These are phyloP conservation scores for Marmota monax DNA, from an alignment of 2,113 vertebrate genomes.

Conservation along the genomic window DNA sequence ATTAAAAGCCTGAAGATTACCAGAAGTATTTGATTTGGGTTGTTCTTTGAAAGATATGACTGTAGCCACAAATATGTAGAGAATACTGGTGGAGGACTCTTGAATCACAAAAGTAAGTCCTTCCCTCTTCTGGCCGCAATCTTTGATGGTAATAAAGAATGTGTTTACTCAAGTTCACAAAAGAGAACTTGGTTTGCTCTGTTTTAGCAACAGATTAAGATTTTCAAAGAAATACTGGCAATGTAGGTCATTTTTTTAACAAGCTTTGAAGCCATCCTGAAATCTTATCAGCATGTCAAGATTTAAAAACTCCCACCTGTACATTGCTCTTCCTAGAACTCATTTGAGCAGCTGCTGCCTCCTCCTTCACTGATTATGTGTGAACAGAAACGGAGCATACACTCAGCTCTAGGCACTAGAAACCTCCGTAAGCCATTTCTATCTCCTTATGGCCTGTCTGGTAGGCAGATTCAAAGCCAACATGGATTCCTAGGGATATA, in stretches of 20 bases:
- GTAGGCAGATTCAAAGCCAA: slow-evolving; percentile 83
- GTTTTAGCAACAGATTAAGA: slow-evolving; percentile 80
- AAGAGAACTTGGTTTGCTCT: slow-evolving; percentile 77
- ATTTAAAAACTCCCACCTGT: slow-evolving; percentile 84
- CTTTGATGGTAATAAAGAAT: slow-evolving; percentile 84
- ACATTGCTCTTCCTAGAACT: slow-evolving; percentile 62
- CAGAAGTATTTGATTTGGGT: slow-evolving; percentile 82
- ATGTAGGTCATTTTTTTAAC: slow-evolving; percentile 55
- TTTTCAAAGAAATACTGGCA: slow-evolving; percentile 80
- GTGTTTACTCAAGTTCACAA: slow-evolving; percentile 81
- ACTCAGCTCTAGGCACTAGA: slow-evolving; percentile 75
- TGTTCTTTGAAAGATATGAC: slow-evolving; percentile 82
- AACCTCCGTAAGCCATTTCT: slow-evolving; percentile 82
- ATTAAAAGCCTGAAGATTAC: slow-evolving; percentile 77
- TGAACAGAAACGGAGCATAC: slow-evolving; percentile 69
- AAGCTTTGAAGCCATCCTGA: slow-evolving; percentile 80
- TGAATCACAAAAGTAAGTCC: slow-evolving; percentile 77
- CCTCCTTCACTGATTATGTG: slow-evolving; percentile 72
- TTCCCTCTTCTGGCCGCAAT: slow-evolving; percentile 77
- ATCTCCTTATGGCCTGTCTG: slow-evolving; percentile 79
- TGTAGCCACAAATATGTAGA: slow-evolving; percentile 83
- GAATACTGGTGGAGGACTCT: slow-evolving; percentile 76
- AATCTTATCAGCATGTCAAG: slow-evolving; percentile 80
- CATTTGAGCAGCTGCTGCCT: slow-evolving; percentile 70
- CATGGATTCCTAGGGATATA: slow-evolving; percentile 85